phyloP scores from a whole-genome alignment of 2,797 vertebrate genomes.

The Brachymystax lenok region DNA sequence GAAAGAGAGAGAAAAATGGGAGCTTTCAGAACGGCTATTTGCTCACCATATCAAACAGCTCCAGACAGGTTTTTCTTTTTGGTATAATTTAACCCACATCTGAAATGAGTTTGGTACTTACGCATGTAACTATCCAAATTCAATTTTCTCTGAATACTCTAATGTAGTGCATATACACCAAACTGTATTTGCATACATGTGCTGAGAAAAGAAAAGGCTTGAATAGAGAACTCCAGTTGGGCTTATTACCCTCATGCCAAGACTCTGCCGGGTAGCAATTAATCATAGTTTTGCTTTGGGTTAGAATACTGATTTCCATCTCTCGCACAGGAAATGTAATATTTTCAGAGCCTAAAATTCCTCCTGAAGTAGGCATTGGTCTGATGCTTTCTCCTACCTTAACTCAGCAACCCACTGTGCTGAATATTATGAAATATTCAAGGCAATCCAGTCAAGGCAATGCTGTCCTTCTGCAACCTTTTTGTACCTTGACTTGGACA shows the following conservation, averaged over 20 bases:
- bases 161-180: conserved; percentile 64
- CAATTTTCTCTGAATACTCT: conserved; percentile 62
- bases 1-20: conserved; percentile 39
- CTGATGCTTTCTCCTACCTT: conserved; percentile 52
- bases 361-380: conserved; percentile 53
- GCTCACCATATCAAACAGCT: conserved; percentile 57
- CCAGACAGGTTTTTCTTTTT: conserved; percentile 34
- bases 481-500: conserved; percentile 45
- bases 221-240: conserved; percentile 61
- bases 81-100: conserved; percentile 65
- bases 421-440: conserved; percentile 36
- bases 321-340: conserved; percentile 66
- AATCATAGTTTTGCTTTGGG: conserved; percentile 77
- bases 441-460: conserved; percentile 24
- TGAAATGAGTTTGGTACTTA: conserved; percentile 62
- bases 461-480: not conserved
- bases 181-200: conserved; percentile 34
- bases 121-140: conserved; percentile 71
- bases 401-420: conserved; percentile 35
- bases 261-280: conserved; percentile 68
- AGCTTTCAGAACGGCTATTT: conserved; percentile 56
- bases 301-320: conserved; percentile 77
- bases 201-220: conserved; percentile 49
- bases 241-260: conserved; percentile 70
- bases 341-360: conserved; percentile 62